phyloP scores from a whole-genome alignment of 2,113 vertebrate species.

The Platysteira castanea region DNA sequence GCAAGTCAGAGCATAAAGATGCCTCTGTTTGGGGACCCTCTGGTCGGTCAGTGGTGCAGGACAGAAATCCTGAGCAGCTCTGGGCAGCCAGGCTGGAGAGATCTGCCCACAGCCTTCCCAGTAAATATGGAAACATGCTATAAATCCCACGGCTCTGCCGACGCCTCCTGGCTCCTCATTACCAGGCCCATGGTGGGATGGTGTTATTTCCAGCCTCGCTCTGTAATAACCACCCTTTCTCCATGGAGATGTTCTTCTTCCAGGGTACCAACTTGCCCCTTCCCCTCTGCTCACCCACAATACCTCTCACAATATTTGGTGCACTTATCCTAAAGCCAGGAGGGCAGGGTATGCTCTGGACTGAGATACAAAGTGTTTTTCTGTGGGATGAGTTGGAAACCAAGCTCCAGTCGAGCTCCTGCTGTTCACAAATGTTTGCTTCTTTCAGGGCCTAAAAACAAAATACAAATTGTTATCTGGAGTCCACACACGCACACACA shows the following conservation, averaged over 20 bases:
- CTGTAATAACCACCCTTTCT: not conserved
- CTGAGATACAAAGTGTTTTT: not conserved
- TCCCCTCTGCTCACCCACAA: fast-evolving
- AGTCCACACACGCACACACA: fast-evolving
- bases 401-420: not conserved
- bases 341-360: not conserved
- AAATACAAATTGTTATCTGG: not conserved
- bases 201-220: not conserved
- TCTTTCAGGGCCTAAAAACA: not conserved
- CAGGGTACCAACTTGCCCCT: fast-evolving
- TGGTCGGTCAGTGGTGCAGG: not conserved
- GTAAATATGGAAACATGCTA: not conserved
- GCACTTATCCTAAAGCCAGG: not conserved
- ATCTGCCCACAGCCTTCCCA: not conserved
- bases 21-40: not conserved
- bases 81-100: not conserved
- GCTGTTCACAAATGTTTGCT: not conserved
- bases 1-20: not conserved
- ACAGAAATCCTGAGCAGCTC: not conserved
- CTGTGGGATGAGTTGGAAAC: not conserved
- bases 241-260: not conserved
- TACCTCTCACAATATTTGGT: not conserved
- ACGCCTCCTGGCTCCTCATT: not conserved
- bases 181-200: not conserved
- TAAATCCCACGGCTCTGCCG: not conserved